phyloP scores from a whole-genome alignment of 2,888 invertebrate species.

The Lithophane leautieri region DNA sequence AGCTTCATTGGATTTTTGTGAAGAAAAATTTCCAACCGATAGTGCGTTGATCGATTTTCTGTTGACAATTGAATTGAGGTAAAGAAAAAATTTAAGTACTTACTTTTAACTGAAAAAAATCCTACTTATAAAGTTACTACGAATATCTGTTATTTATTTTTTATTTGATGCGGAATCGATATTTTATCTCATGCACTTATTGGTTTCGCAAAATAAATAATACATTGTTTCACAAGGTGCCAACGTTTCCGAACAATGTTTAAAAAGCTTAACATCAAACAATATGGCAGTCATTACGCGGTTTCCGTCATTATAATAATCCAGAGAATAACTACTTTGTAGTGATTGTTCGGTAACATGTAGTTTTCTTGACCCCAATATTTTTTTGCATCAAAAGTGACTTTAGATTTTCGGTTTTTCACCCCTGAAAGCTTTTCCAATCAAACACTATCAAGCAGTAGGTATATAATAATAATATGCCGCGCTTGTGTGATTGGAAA shows the following conservation, averaged over 20 bases:
- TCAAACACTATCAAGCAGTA: not conserved
- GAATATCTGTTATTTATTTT: not conserved
- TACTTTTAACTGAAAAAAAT: not conserved
- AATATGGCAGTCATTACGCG: constrained; percentile 70
- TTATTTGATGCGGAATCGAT: not conserved
- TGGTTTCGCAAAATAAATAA: not conserved
- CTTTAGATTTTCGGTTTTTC: not conserved
- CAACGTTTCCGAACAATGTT: constrained; percentile 53
- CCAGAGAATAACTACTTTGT: constrained; percentile 52
- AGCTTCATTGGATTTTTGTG: constrained; percentile 74
- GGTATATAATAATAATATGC: too few species aligned
- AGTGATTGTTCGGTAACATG: constrained; percentile 53
- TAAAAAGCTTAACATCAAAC: constrained; percentile 62
- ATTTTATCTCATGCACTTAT: not conserved
- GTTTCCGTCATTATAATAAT: constrained; percentile 73
- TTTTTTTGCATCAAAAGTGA: not conserved
- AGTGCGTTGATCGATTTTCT: constrained; percentile 61
- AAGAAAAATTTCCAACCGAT: constrained; percentile 69
- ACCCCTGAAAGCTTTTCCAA: not conserved
- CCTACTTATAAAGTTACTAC: not conserved
- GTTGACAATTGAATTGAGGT: constrained; percentile 36
- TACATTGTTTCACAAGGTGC: constrained; percentile 49
- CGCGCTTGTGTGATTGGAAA: too few species aligned
- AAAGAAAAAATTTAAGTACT: not conserved
- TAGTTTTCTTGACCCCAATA: constrained; percentile 54